These are phyloP conservation scores for Boulengeromyrus knoepffleri DNA, from an alignment of 2,113 vertebrate species.

Conservation along the genomic window DNA sequence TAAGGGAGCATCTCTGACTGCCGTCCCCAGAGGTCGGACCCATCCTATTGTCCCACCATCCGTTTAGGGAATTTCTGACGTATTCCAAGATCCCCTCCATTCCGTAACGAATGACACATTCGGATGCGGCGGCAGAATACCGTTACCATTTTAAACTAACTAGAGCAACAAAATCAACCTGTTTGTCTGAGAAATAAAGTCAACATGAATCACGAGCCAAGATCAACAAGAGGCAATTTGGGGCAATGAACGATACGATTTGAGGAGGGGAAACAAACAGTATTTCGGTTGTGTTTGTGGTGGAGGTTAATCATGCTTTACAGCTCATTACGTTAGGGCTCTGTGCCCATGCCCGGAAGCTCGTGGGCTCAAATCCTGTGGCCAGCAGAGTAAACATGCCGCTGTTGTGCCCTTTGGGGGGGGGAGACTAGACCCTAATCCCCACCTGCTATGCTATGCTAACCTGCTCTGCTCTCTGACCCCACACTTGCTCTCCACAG, in stretches of 20 bases:
- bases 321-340: not conserved
- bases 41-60: not conserved
- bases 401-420: not conserved
- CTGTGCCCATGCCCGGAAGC: not conserved
- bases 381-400: not conserved
- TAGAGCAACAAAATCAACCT: not conserved
- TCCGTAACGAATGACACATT: not conserved
- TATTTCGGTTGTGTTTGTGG: not conserved
- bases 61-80: not conserved
- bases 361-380: not conserved
- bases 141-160: not conserved
- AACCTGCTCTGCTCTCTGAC: not conserved
- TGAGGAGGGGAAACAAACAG: not conserved
- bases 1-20: not conserved
- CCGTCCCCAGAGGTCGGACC: not conserved
- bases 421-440: not conserved
- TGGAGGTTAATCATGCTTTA: not conserved
- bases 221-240: not conserved
- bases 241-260: not conserved
- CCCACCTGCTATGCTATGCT: not conserved
- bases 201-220: not conserved
- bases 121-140: not conserved
- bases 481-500: not conserved
- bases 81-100: not conserved
- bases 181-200: not conserved